Evolutionary conservation across 2,797 vertebrate species (phyloP).

Genomic region (Mus spretus): DNA sequence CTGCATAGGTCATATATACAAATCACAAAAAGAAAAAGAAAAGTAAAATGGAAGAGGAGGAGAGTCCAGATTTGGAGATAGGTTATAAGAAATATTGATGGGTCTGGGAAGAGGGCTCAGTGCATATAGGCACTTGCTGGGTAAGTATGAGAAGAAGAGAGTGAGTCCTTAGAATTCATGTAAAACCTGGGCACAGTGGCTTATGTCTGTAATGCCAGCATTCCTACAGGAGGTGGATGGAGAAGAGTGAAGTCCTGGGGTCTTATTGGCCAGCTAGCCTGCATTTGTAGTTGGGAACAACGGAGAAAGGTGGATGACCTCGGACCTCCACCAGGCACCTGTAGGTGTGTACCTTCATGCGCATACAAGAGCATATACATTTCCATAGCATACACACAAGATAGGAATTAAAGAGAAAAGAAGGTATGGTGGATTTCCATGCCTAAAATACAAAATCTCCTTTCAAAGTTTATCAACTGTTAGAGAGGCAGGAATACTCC

Average conservation of each 20-base stretch:
- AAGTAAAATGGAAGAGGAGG: background rate
- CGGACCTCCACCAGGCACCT: background rate
- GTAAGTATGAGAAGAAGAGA: background rate
- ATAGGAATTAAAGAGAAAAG: background rate
- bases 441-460: background rate
- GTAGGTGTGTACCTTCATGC: background rate
- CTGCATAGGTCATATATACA: background rate
- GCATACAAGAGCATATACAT: background rate
- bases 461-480: background rate
- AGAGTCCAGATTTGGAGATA: slow-evolving; percentile 32
- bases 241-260: background rate
- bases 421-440: background rate
- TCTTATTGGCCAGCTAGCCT: background rate
- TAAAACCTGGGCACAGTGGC: background rate
- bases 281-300: background rate
- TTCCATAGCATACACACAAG: background rate
- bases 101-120: background rate
- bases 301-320: background rate
- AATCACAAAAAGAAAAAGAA: background rate
- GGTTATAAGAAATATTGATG: background rate
- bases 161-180: background rate
- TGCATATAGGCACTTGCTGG: background rate
- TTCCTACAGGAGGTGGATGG: too few relatives aligned
- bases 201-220: background rate
- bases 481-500: background rate